Percentiles rank a stretch among this genome's conserved stretches.
These are phyloP conservation scores for Pandemis cinnamomeana DNA, from an alignment of 2,888 invertebrate genomes.

Conservation along the genomic window DNA sequence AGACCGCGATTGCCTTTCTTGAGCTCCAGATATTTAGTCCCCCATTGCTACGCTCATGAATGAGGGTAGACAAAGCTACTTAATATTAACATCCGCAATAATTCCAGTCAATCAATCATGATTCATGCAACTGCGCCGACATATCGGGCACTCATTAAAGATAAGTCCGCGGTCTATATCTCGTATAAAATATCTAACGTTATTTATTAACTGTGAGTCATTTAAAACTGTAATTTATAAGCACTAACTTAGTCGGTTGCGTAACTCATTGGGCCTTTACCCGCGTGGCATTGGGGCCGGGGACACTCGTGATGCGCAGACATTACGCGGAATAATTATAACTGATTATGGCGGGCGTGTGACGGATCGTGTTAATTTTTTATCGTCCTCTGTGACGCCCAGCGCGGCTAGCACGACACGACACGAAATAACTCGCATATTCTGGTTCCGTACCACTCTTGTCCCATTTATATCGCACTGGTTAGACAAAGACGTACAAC, in stretches of 20 bases:
- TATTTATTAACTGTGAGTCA: too few relatives aligned
- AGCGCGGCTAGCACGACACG: not conserved
- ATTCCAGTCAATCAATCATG: too few relatives aligned
- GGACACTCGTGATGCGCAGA: slow-evolving; percentile 36
- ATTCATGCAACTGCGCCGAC: too few relatives aligned
- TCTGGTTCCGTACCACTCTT: not conserved
- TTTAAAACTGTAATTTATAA: not conserved
- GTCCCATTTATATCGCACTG: not conserved
- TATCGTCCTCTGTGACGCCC: slow-evolving; percentile 21
- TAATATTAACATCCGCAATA: too few relatives aligned
- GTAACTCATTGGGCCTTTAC: slow-evolving; percentile 11
- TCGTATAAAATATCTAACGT: too few relatives aligned
- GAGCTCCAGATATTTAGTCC: too few relatives aligned
- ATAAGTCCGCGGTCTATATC: too few relatives aligned
- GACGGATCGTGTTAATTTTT: slow-evolving; percentile 31
- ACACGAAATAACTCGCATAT: not conserved
- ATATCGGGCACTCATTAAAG: too few relatives aligned
- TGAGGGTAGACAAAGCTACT: too few relatives aligned
- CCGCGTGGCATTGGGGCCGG: slow-evolving; percentile 1
- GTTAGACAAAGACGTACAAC: not conserved
- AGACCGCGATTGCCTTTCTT: too few relatives aligned
- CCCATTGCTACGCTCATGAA: too few relatives aligned
- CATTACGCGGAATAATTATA: slow-evolving; percentile 34
- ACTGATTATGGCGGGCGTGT: slow-evolving; percentile 27
- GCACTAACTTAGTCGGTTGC: not conserved